Evolutionary conservation across 2,113 vertebrate genomes (phyloP), one percentile per base, ranked within the genome.

Genomic region (Alethe castanea): DNA sequence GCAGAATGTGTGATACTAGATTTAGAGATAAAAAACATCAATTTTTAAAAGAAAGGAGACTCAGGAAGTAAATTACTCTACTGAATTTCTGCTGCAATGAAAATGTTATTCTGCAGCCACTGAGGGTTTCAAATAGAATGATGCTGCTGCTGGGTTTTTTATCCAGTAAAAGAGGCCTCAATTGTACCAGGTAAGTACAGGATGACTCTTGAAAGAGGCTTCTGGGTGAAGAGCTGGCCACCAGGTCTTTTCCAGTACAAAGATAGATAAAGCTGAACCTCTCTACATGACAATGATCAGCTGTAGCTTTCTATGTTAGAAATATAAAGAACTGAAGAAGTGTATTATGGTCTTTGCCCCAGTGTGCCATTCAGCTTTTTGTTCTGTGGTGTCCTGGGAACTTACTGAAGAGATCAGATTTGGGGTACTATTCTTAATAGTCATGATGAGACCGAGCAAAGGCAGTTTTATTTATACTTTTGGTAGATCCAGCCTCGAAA

Each of bases 261-360:
- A 88, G 19, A 29, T 12, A 9, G 25, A 45, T 54, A 59, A 72
- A 72, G 22, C 19, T 42, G 62, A 64, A 72, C 16, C 3, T 35
- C 19, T 67, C 24, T 38, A 8, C 0, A 0, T 20, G 25, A 29
- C 20, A 57, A 4, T 15, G 13, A 29, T 44, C 7, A 83, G 28
- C 31, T 76, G 42, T 36, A 62, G 18, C 22, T 87, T 83, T 59
- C 24, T 50, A 2, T 45, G 33, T 19, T 28, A 77, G 78, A 62
- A 54, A 42, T 16, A 47, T 4, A 62, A 74, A 59, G n/a, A 81
- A 77, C 7, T 2, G 2, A 71, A 84, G 12, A 31, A n/a, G 5
- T 20, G 9, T 64, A 40, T 67, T 29, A 17, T 0, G 0, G 12
- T 48, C 35, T 67, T 72, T 73, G 2, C 14, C 6, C 14, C n/a